Conservation (phyloP, 2,888 invertebrate genomes). For the Callyntrura guangdongensis region DNA sequence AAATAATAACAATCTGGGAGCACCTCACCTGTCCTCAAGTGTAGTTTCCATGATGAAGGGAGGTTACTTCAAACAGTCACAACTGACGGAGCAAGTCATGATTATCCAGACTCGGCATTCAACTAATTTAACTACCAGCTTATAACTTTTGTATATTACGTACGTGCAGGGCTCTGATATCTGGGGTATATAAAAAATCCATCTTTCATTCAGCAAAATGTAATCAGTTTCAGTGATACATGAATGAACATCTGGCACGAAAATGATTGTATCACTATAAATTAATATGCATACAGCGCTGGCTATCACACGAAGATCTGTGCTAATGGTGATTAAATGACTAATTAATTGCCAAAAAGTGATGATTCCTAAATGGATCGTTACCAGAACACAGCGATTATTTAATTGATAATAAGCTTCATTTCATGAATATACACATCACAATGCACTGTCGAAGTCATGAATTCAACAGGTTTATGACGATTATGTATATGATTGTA, state of each 20-base stretch:
- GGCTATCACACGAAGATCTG: conserved; percentile 48
- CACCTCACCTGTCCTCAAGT: conserved; percentile 22
- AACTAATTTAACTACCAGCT: conserved; percentile 3
- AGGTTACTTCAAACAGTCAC: conserved; percentile 46
- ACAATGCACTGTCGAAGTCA: background rate
- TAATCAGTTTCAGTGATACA: background rate
- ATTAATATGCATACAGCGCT: conserved; percentile 59
- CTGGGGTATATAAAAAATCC: conserved; percentile 6
- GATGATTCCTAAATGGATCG: conserved; percentile 20
- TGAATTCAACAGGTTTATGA: conserved; percentile 42
- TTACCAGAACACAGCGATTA: conserved; percentile 2
- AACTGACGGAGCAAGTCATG: conserved; percentile 71
- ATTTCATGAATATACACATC: background rate
- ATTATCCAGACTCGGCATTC: conserved; percentile 54
- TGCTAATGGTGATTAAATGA: conserved; percentile 70
- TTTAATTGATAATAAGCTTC: conserved; percentile 34
- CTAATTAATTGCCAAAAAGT: conserved; percentile 68
- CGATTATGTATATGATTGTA: conserved; percentile 23
- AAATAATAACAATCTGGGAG: conserved; percentile 29
- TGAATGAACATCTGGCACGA: conserved; percentile 61
- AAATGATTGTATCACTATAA: conserved; percentile 61
- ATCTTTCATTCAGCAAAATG: conserved; percentile 47
- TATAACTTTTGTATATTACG: background rate
- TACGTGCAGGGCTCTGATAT: background rate
- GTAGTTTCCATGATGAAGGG: conserved; percentile 56